Percentiles rank a stretch among this genome's conserved stretches.
These are phyloP conservation scores for Drosophila leontia DNA, from an alignment of 1,140 invertebrate species.

Conservation along the genomic window DNA sequence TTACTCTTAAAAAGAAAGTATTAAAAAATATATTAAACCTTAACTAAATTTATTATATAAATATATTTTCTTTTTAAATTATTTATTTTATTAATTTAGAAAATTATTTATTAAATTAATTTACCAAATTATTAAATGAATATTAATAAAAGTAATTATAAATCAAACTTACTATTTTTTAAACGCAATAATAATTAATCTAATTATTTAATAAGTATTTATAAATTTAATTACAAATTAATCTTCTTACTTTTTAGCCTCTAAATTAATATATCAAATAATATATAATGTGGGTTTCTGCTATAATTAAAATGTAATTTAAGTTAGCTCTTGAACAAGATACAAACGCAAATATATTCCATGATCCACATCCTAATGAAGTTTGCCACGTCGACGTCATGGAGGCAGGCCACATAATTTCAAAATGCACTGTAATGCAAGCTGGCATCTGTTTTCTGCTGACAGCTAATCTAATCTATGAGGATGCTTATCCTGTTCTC, in stretches of 20 bases:
- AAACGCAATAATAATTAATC: background rate
- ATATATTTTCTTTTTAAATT: no score
- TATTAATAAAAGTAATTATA: background rate
- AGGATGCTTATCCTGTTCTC: constrained; percentile 42
- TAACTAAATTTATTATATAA: no score
- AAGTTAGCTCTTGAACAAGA: constrained; percentile 3
- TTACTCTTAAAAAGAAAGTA: no score
- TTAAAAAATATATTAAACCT: no score
- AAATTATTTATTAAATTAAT: no score
- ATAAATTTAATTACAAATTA: background rate
- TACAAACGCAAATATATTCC: background rate
- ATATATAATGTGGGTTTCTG: background rate
- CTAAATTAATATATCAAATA: background rate
- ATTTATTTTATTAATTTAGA: no score
- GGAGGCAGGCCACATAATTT: constrained; percentile 22
- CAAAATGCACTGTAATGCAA: constrained; percentile 11
- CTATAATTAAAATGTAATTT: constrained; percentile 18
- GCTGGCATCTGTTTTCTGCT: constrained; percentile 39
- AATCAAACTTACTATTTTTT: background rate
- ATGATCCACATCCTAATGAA: constrained; percentile 14
- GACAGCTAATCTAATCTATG: constrained; percentile 47
- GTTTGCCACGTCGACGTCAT: constrained; percentile 13
- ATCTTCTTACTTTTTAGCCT: background rate
- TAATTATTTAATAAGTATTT: background rate
- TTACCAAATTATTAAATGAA: background rate